Conservation (phyloP, 1,140 invertebrate species). For the Micrasema minimum region DNA sequence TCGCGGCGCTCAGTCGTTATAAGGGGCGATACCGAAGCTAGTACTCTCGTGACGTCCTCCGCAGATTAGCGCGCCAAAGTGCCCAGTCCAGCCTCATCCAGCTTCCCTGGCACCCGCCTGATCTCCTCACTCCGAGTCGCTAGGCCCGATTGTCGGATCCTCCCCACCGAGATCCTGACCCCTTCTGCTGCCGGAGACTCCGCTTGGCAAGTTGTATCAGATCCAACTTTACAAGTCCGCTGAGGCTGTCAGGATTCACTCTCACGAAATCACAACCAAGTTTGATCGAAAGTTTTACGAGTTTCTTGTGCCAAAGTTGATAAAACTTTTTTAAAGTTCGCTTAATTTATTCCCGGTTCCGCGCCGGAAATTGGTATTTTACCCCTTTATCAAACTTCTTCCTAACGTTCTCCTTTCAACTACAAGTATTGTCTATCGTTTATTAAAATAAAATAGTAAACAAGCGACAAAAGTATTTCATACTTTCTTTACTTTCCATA, state of each 20-base stretch:
- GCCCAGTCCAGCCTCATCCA: slow-evolving; percentile 32
- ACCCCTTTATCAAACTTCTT: slow-evolving; percentile 4
- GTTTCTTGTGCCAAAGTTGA: slow-evolving; percentile 25
- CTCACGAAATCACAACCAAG: neutral
- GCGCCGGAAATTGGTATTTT: slow-evolving; percentile 21
- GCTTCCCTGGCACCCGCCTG: slow-evolving; percentile 11
- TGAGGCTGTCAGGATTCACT: slow-evolving; percentile 9
- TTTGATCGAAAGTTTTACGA: neutral
- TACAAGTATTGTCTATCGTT: slow-evolving; percentile 10
- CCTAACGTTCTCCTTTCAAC: neutral
- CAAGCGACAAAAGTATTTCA: neutral
- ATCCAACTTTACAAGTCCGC: neutral
- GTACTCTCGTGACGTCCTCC: slow-evolving; percentile 27
- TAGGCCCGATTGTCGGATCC: neutral
- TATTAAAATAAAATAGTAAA: slow-evolving; percentile 14
- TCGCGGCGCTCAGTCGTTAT: slow-evolving; percentile 36
- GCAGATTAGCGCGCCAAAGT: slow-evolving; percentile 26
- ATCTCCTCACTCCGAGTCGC: neutral
- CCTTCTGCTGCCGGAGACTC: neutral
- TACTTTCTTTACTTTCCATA: slow-evolving; percentile 14
- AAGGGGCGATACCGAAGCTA: slow-evolving; percentile 34
- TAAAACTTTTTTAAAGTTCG: slow-evolving; percentile 32
- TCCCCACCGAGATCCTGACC: slow-evolving; percentile 1
- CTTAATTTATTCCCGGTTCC: slow-evolving; percentile 2
- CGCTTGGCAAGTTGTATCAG: neutral